phyloP scores from a whole-genome alignment of 2,113 vertebrate species.

The Murina feae region DNA sequence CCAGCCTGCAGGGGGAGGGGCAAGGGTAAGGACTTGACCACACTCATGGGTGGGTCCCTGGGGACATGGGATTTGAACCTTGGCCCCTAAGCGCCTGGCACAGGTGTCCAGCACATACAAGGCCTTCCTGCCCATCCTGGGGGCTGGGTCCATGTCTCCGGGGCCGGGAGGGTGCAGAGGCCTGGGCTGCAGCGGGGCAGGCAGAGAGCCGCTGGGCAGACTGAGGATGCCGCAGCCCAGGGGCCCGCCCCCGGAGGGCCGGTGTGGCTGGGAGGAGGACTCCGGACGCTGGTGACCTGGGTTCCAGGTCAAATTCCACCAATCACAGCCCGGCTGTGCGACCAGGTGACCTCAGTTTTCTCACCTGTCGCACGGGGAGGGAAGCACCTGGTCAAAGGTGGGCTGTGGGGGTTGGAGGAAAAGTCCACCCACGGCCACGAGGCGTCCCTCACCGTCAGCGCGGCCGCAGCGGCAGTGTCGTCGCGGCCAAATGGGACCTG shows the following conservation, averaged over 20 bases:
- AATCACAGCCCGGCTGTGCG: background rate
- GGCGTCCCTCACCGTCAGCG: fast-evolving
- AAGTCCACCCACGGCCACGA: fast-evolving
- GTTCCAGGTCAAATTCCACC: background rate
- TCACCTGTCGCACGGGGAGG: background rate
- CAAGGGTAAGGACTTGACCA: background rate
- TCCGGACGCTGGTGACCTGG: fast-evolving
- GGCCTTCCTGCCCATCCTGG: background rate
- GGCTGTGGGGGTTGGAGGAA: background rate
- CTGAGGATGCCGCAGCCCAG: fast-evolving
- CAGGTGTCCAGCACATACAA: background rate
- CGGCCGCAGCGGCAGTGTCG: fast-evolving
- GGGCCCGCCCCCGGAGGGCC: fast-evolving
- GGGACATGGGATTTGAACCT: background rate
- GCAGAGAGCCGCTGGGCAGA: background rate
- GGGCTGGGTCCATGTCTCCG: background rate
- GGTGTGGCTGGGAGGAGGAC: background rate
- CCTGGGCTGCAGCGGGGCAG: background rate
- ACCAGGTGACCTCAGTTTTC: background rate
- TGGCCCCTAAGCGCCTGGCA: background rate
- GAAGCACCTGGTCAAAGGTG: fast-evolving
- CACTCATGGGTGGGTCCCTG: background rate
- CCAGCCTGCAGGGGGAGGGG: background rate
- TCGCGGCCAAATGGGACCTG: fast-evolving
- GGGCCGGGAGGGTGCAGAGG: background rate